A percentile compares a stretch with the other conserved stretches of the same genome.
phyloP scores from a whole-genome alignment of 2,797 vertebrate species.

The Decapterus maruadsi region DNA sequence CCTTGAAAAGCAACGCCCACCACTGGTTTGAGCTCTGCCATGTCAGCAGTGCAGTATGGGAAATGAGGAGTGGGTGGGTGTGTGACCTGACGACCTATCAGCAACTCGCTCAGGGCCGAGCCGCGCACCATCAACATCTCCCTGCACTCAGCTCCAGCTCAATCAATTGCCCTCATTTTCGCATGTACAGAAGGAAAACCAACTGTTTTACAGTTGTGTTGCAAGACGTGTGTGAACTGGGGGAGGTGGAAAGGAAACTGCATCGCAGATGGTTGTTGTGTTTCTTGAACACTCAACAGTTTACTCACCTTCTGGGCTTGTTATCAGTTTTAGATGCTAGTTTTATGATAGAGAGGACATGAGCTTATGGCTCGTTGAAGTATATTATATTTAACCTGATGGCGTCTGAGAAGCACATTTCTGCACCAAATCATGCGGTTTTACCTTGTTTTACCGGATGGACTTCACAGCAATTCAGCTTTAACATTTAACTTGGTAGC shows the following conservation, averaged over 20 bases:
- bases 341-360: slow-evolving; percentile 53
- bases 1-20: slow-evolving; percentile 77
- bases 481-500: slow-evolving; percentile 14
- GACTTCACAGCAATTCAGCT: slow-evolving; percentile 36
- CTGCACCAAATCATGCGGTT: slow-evolving; percentile 12
- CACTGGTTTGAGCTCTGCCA: slow-evolving; percentile 66
- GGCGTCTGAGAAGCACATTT: slow-evolving; percentile 24
- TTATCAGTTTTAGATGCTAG: slow-evolving; percentile 65
- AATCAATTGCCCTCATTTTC: slow-evolving; percentile 81
- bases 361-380: slow-evolving; percentile 54
- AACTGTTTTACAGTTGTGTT: slow-evolving; percentile 76
- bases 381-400: slow-evolving; percentile 52
- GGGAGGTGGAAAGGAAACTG: slow-evolving; percentile 80
- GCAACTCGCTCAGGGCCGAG: slow-evolving; percentile 72
- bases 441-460: slow-evolving; percentile 16
- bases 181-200: slow-evolving; percentile 77
- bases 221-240: slow-evolving; percentile 78
- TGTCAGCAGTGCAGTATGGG: slow-evolving; percentile 78
- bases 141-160: slow-evolving; percentile 69
- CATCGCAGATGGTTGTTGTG: slow-evolving; percentile 79
- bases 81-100: slow-evolving; percentile 78
- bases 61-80: slow-evolving; percentile 84
- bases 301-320: slow-evolving; percentile 79
- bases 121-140: slow-evolving; percentile 69
- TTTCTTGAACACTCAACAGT: slow-evolving; percentile 74